Percentiles rank a stretch among this genome's conserved stretches.
Evolutionary conservation across 2,797 vertebrate genomes (phyloP).

Genomic region (Enteromius unitaeniatus): DNA sequence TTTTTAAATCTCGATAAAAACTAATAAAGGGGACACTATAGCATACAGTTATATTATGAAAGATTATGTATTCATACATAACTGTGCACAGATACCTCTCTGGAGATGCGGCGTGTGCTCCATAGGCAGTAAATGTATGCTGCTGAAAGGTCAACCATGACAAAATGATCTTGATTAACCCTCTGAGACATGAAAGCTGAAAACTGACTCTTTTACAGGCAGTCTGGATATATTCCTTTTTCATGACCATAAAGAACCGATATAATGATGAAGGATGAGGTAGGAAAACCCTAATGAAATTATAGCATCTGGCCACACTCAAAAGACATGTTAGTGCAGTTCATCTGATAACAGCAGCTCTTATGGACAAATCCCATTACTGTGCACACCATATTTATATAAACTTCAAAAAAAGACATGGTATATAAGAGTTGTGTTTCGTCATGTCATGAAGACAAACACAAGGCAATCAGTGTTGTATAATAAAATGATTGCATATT

Average conservation of each 20-base stretch:
- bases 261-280: constrained; percentile 13
- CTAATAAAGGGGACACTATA: background rate
- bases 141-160: constrained; percentile 50
- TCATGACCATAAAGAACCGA: background rate
- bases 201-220: constrained; percentile 43
- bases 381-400: background rate
- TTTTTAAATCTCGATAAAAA: background rate
- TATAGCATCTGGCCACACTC: constrained; percentile 7
- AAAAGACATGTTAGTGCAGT: constrained; percentile 15
- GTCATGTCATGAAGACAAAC: background rate
- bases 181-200: constrained; percentile 33
- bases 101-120: constrained; percentile 11
- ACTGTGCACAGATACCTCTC: constrained; percentile 21
- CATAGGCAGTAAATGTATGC: constrained; percentile 21
- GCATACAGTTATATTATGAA: constrained; percentile 7
- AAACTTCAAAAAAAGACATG: background rate
- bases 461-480: background rate
- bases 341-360: background rate
- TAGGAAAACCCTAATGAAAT: constrained; percentile 12
- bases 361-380: background rate
- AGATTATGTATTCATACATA: constrained; percentile 27
- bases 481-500: background rate
- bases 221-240: constrained; percentile 25
- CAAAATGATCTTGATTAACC: constrained; percentile 53
- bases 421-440: background rate